Conservation (phyloP, 2,797 vertebrate genomes). For the Coluber constrictor region DNA sequence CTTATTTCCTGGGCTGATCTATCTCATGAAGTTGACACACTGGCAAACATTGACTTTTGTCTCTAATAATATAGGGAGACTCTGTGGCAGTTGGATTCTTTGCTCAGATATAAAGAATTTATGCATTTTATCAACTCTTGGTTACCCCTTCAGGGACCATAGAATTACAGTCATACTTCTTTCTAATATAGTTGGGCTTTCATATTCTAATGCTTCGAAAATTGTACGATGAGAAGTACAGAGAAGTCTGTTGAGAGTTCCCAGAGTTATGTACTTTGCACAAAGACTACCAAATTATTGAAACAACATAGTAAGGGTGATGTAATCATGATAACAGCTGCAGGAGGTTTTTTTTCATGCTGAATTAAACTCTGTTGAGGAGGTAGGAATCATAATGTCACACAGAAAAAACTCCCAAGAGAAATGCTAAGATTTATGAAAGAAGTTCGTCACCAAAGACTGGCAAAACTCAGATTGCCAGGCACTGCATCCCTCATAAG, state of each 20-base stretch:
- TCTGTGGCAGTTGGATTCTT: background rate
- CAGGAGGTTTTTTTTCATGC: conserved; percentile 36
- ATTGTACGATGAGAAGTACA: conserved; percentile 9
- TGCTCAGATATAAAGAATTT: background rate
- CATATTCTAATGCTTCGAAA: background rate
- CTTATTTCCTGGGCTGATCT: background rate
- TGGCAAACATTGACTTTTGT: background rate
- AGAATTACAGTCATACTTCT: background rate
- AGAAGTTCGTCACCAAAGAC: conserved; percentile 24
- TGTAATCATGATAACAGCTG: conserved; percentile 29
- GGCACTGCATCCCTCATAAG: conserved; percentile 19
- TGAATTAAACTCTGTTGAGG: conserved; percentile 24
- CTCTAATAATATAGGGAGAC: background rate
- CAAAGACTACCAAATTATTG: background rate
- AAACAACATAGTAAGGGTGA: conserved; percentile 37
- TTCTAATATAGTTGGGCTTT: background rate
- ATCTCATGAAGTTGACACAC: background rate
- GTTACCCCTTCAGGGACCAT: background rate
- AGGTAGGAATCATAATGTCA: conserved; percentile 40
- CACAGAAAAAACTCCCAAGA: conserved; percentile 19
- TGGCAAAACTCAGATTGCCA: background rate
- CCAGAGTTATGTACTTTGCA: conserved; percentile 32
- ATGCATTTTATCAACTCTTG: background rate
- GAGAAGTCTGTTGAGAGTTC: conserved; percentile 28
- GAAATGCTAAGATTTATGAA: conserved; percentile 9